Evolutionary conservation across 1,140 invertebrate species (phyloP).

Genomic region (Parasteatoda tepidariorum): DNA sequence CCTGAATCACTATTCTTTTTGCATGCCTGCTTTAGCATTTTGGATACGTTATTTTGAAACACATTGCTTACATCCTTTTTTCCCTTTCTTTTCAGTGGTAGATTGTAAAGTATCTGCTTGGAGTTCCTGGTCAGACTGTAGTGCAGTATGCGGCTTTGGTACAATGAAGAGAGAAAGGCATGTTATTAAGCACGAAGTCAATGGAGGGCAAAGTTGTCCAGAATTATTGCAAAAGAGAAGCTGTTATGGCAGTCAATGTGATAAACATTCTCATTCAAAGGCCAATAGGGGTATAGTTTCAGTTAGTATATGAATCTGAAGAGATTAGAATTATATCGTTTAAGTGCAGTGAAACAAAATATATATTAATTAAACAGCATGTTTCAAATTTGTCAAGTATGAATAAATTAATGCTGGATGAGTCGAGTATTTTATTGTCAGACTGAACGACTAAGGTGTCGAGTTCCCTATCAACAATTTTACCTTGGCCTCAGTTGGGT

Average conservation of each 20-base stretch:
- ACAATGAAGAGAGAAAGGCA: slow-evolving; percentile 77
- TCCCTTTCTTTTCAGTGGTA: slow-evolving; percentile 72
- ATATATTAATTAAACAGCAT: neutral
- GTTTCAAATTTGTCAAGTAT: too few relatives aligned
- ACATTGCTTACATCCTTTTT: neutral
- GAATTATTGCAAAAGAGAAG: slow-evolving; percentile 78
- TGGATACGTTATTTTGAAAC: neutral
- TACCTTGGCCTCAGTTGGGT: too few relatives aligned
- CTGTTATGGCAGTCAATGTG: slow-evolving; percentile 79
- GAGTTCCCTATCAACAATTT: too few relatives aligned
- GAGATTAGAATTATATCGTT: neutral
- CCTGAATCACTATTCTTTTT: too few relatives aligned
- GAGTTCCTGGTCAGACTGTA: slow-evolving; percentile 81
- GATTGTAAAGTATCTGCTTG: slow-evolving; percentile 83
- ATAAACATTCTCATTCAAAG: slow-evolving; percentile 66
- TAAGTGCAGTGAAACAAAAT: neutral
- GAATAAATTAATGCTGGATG: too few relatives aligned
- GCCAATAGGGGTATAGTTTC: slow-evolving; percentile 40
- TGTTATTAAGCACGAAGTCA: slow-evolving; percentile 75
- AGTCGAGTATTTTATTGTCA: too few relatives aligned
- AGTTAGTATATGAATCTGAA: neutral
- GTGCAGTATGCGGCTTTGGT: slow-evolving; percentile 80
- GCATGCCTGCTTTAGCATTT: too few relatives aligned
- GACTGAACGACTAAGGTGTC: too few relatives aligned
- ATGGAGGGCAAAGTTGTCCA: slow-evolving; percentile 82